Evolutionary conservation across 64 coral and sea anemone genomes (phyloP).

Genomic region (Anthopleura sola): DNA sequence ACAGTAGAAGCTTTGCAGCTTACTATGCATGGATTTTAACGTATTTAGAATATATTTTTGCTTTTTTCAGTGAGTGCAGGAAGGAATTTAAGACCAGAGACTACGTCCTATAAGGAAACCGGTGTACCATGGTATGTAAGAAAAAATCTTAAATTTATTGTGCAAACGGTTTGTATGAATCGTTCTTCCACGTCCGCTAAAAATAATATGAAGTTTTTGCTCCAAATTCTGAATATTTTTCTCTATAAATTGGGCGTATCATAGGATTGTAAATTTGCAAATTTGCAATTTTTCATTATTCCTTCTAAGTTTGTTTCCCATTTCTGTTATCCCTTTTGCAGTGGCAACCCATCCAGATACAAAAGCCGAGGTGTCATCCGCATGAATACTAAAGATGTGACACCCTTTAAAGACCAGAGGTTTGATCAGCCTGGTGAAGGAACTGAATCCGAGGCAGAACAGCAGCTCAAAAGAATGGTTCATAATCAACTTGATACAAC

Average conservation of each 20-base stretch:
- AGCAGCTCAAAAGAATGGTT: constrained; percentile 84
- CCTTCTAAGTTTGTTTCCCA: not conserved
- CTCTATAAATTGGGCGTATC: too few relatives aligned
- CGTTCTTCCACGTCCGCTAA: too few relatives aligned
- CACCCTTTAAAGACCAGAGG: constrained; percentile 86
- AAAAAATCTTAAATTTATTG: not conserved
- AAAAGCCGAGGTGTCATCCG: constrained; percentile 85
- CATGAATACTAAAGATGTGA: constrained; percentile 69
- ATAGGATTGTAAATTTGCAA: too few relatives aligned
- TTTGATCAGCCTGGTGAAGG: constrained; percentile 85
- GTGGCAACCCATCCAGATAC: constrained; percentile 92
- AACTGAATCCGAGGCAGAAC: constrained; percentile 88
- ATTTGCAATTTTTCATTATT: not conserved
- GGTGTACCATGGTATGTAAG: constrained; percentile 71
- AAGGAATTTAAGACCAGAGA: constrained; percentile 67
- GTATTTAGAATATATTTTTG: not conserved
- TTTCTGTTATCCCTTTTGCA: constrained; percentile 20
- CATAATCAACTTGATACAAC: constrained; percentile 88
- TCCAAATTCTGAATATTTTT: too few relatives aligned
- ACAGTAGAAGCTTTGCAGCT: not conserved
- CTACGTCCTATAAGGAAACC: constrained; percentile 70
- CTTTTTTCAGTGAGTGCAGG: constrained; percentile 34
- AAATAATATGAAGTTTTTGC: too few relatives aligned
- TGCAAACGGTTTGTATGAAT: too few relatives aligned
- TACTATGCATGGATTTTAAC: not conserved